Evolutionary conservation across 2,888 invertebrate species (phyloP).

Genomic region (Eupithecia pulchellata): DNA sequence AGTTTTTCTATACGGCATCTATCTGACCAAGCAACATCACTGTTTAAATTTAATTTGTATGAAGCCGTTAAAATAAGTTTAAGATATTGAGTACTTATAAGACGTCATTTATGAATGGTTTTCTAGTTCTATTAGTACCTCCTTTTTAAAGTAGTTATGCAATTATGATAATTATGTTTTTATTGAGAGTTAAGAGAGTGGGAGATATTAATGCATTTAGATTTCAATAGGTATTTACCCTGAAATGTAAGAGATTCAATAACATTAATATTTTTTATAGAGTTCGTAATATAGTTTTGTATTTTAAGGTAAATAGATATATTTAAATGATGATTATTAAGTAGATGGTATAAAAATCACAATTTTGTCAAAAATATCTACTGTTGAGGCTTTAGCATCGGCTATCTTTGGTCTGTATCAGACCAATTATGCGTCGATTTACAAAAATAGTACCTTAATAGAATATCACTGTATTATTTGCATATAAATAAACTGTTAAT

Average conservation of each 20-base stretch:
- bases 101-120: neutral
- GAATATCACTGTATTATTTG: constrained; percentile 50
- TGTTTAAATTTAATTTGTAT: neutral
- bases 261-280: neutral
- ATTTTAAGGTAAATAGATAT: constrained; percentile 25
- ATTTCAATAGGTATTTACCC: constrained; percentile 1
- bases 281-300: constrained; percentile 1
- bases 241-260: neutral
- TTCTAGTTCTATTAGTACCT: neutral
- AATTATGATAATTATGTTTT: neutral
- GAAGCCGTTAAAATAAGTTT: neutral
- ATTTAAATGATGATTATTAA: constrained; percentile 38
- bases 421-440: constrained; percentile 58
- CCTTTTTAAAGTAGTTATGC: neutral
- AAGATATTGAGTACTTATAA: neutral
- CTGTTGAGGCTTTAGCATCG: constrained; percentile 63
- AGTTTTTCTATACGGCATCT: neutral
- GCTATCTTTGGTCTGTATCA: constrained; percentile 77
- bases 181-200: neutral
- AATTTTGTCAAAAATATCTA: constrained; percentile 38
- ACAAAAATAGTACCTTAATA: constrained; percentile 36
- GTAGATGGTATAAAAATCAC: constrained; percentile 16
- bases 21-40: neutral
- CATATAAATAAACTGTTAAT: constrained; percentile 50
- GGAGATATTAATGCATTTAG: constrained; percentile 26